Conservation (phyloP, 2,113 vertebrate species). For the Clupea harengus region DNA sequence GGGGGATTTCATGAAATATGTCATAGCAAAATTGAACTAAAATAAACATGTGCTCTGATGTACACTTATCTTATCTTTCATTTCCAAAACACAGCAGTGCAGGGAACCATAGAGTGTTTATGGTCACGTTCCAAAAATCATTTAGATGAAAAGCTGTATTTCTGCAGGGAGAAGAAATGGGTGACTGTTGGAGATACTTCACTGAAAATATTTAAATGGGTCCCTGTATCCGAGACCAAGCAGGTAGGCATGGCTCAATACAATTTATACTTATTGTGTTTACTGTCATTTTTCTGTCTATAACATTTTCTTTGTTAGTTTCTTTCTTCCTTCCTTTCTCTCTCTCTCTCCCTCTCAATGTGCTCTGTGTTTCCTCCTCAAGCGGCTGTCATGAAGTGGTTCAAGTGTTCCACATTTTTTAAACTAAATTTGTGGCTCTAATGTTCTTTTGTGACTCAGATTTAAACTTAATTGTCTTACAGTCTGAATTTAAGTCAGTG, state of each 20-base stretch:
- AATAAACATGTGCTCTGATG: no score
- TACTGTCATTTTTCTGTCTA: neutral
- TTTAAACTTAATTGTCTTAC: neutral
- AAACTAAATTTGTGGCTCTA: no score
- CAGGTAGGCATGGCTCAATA: conserved; percentile 73
- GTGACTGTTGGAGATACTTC: conserved; percentile 97
- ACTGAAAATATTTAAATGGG: conserved; percentile 96
- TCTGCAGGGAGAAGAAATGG: conserved; percentile 95
- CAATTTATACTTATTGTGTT: no score
- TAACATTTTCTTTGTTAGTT: neutral
- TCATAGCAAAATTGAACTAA: no score
- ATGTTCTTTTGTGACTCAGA: no score
- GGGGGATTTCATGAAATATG: no score
- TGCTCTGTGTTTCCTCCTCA: no score
- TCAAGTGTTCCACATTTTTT: no score
- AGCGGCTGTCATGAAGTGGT: no score
- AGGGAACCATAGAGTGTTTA: neutral
- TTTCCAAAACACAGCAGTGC: neutral
- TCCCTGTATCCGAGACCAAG: conserved; percentile 92
- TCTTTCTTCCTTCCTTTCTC: neutral
- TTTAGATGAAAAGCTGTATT: conserved; percentile 27
- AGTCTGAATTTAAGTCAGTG: neutral
- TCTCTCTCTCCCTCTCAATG: neutral
- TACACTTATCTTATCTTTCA: no score
- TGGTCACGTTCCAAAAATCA: neutral